A percentile compares a stretch with the other conserved stretches of the same genome.
These are phyloP conservation scores for Sycobia sp. DNA, from an alignment of 1,140 invertebrate species.

Conservation along the genomic window DNA sequence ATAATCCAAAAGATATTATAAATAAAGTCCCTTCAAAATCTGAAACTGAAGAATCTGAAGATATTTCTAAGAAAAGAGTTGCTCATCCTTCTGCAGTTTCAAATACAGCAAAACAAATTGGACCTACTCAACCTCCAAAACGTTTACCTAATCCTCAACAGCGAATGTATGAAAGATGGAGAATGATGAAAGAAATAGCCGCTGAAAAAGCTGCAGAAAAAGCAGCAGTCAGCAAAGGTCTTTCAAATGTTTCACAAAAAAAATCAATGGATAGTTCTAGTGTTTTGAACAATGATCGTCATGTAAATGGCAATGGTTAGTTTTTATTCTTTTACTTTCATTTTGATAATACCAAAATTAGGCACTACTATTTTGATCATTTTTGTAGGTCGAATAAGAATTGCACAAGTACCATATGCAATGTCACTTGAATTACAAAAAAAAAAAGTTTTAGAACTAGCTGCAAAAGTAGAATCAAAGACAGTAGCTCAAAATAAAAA, in stretches of 20 bases:
- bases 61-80: constrained; percentile 50
- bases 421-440: constrained; percentile 66
- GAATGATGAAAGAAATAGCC: constrained; percentile 47
- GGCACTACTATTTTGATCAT: neutral
- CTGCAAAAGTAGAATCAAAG: constrained; percentile 54
- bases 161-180: constrained; percentile 56
- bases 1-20: constrained; percentile 46
- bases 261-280: constrained; percentile 10
- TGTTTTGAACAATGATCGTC: constrained; percentile 34
- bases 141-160: constrained; percentile 52
- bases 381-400: constrained; percentile 56
- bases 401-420: constrained; percentile 68
- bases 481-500: constrained; percentile 74
- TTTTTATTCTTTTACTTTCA: constrained; percentile 8
- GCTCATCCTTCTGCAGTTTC: constrained; percentile 54
- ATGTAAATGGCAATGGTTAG: constrained; percentile 52
- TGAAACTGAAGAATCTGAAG: constrained; percentile 48
- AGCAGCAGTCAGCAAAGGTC: constrained; percentile 10
- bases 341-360: neutral
- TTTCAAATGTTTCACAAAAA: neutral
- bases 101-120: constrained; percentile 38
- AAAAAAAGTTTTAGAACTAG: constrained; percentile 61
- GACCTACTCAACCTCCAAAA: constrained; percentile 47
- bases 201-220: constrained; percentile 45
- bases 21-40: constrained; percentile 39